These are phyloP conservation scores for Hippocampus zosterae DNA, from an alignment of 2,113 vertebrate species.

Conservation along the genomic window DNA sequence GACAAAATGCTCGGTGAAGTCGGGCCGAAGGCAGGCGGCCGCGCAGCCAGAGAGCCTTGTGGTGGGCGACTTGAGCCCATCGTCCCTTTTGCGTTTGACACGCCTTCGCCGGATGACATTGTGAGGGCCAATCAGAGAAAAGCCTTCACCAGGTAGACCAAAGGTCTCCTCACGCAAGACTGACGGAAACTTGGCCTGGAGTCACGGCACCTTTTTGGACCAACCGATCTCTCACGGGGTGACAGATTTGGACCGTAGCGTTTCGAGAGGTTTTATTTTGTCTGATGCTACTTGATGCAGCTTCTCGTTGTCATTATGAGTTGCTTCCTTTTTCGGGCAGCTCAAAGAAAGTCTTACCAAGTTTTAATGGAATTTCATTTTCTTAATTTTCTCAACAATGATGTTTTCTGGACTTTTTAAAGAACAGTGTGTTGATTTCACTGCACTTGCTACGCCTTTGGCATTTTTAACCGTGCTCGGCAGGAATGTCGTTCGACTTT, in stretches of 20 bases:
- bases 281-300: not conserved
- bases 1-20: constrained; percentile 40
- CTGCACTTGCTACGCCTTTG: constrained; percentile 24
- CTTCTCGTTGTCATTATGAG: not conserved
- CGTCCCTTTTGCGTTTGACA: constrained; percentile 85
- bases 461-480: constrained; percentile 34
- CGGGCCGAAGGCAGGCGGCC: constrained; percentile 18
- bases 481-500: not conserved
- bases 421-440: constrained; percentile 42
- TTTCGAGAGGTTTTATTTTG: not conserved
- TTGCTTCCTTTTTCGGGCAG: constrained; percentile 21
- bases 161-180: not conserved
- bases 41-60: constrained; percentile 70
- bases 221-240: constrained; percentile 5
- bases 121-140: constrained; percentile 87
- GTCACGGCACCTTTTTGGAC: constrained; percentile 16
- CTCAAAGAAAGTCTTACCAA: constrained; percentile 39
- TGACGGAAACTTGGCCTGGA: not conserved
- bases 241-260: not conserved
- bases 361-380: constrained; percentile 17
- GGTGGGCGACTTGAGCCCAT: constrained; percentile 69
- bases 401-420: constrained; percentile 35
- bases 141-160: constrained; percentile 78
- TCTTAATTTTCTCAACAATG: not conserved
- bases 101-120: constrained; percentile 92